Percentiles rank a stretch among this genome's conserved stretches.
Conservation (phyloP, 2,888 invertebrate species). For the Reticulitermes lucifugus region DNA sequence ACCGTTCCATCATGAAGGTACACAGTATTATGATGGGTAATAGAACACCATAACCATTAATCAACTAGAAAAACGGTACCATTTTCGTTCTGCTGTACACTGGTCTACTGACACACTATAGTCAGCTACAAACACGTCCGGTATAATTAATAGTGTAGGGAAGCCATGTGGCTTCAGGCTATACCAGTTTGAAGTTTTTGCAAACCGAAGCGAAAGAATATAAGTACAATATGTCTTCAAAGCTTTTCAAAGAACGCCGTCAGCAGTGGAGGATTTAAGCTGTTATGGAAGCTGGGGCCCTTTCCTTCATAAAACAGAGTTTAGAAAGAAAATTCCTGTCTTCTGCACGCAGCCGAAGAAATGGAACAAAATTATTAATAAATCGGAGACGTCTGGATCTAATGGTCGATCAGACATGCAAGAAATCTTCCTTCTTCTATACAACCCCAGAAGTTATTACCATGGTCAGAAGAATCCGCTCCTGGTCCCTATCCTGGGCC, state of each 20-base stretch:
- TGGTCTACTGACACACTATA: conserved; percentile 21
- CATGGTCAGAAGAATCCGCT: no score
- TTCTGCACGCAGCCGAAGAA: no score
- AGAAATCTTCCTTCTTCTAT: no score
- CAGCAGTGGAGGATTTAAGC: neutral
- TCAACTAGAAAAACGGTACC: conserved; percentile 39
- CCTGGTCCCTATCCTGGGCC: no score
- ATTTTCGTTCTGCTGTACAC: conserved; percentile 20
- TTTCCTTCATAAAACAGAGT: no score
- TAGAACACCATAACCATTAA: conserved; percentile 34
- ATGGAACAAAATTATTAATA: no score
- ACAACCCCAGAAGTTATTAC: no score
- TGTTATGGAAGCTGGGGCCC: neutral
- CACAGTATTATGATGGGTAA: conserved; percentile 23
- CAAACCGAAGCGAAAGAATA: conserved; percentile 28
- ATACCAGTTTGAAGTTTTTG: conserved; percentile 23
- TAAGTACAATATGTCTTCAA: neutral
- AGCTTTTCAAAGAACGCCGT: neutral
- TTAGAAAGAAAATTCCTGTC: no score
- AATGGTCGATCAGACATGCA: no score
- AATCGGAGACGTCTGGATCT: no score
- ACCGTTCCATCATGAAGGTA: conserved; percentile 10
- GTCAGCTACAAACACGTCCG: conserved; percentile 28
- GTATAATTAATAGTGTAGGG: conserved; percentile 36
- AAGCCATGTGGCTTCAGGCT: conserved; percentile 19